Evolutionary conservation across 2,113 vertebrate genomes (phyloP), one percentile per base, ranked within the genome.

Genomic region (Himantopus leucocephalus): DNA sequence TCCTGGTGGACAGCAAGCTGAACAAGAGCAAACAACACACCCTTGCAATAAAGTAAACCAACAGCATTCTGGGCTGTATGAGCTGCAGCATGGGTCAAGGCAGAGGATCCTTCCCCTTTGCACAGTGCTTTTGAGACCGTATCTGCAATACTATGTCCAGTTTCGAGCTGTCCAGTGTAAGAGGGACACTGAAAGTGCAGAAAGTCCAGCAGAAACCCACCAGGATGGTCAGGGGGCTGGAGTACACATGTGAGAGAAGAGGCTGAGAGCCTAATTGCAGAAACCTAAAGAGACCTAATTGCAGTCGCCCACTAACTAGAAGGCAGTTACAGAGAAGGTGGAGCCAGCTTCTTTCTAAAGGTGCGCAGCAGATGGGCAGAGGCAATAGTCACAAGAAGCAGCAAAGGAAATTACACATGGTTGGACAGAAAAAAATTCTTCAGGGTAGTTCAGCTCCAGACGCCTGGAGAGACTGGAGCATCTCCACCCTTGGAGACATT

Each of bases 121-220:
- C 3, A 1, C 37, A 79, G 47, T 0, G 1, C 17, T 83, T 76
- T 32, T 37, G 52, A 50, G 58, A 43, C 21, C 0, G 0, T 34
- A 32, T 34, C 55, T 71, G 41, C 26, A 78, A 21, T 20, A 4
- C 17, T 6, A 3, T 6, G 30, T 10, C 39, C 19, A 41, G 5
- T 85, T 45, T 62, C 2, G 6, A 63, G 24, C 27, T 93, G 55
- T 15, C 17, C 37, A 23, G 41, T 3, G 13, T 35, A 39, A 29
- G 17, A 43, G 9, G 10, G 37, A 12, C 70, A 48, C 10, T 32
- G 55, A 39, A 62, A 78, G 37, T 16, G 14, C 82, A 90, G 52
- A 9, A 41, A 63, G 29, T 32, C 14, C 32, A 75, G 52, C 24
- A 76, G 58, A 92, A 72, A 82, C 13, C 4, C 52, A 34, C 4